A percentile compares a stretch with the other conserved stretches of the same genome.
Conservation (phyloP, 2,797 vertebrate genomes). For the Sebastolobus alascanus region DNA sequence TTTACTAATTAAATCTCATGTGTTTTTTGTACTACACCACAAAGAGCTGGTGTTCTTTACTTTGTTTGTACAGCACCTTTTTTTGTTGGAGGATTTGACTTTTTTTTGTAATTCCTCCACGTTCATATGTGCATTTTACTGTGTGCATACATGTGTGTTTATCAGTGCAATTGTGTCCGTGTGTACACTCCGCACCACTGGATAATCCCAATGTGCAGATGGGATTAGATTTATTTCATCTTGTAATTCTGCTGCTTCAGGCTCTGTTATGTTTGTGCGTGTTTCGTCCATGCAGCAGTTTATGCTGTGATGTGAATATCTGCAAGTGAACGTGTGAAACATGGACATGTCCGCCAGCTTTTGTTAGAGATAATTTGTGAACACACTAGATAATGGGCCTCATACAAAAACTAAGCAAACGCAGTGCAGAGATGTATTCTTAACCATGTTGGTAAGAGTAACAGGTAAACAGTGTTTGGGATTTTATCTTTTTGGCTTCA, state of each 20-base stretch:
- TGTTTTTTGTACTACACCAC: background rate
- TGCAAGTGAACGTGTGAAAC: background rate
- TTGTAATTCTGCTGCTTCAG: constrained; percentile 12
- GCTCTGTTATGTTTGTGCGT: constrained; percentile 6
- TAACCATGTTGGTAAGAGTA: background rate
- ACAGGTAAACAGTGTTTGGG: too few species aligned
- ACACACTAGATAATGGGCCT: background rate
- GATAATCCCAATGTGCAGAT: constrained; percentile 44
- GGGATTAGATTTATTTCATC: constrained; percentile 26
- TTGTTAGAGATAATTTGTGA: background rate
- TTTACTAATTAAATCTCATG: background rate
- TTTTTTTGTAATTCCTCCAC: background rate
- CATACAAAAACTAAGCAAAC: background rate
- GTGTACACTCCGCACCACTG: constrained; percentile 2
- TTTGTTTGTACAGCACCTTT: background rate
- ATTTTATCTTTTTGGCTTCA: background rate
- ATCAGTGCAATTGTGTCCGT: constrained; percentile 7
- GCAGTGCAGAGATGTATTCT: background rate
- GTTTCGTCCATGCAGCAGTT: constrained; percentile 12
- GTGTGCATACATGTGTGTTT: background rate
- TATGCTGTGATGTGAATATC: background rate
- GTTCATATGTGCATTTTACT: background rate
- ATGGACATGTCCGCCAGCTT: background rate
- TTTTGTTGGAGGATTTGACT: background rate
- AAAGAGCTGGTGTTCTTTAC: background rate